Base-by-base conservation (phyloP, 1,140 invertebrate species). In the Leptinotarsa defecta region DNA sequence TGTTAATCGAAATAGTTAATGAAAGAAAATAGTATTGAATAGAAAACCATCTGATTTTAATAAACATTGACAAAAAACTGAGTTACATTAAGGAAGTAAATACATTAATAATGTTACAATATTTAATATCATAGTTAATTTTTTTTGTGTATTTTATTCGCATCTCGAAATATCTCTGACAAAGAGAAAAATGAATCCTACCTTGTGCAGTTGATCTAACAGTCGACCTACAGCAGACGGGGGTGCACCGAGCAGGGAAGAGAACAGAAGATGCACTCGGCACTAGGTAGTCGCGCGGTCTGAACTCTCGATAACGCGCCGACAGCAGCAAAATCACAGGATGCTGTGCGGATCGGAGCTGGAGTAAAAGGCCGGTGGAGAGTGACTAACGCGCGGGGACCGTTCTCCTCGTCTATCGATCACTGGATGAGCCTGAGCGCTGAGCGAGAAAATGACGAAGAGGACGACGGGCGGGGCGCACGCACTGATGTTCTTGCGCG, bases 371-470 rank as follows among this genome's bases (percentile, higher is more conserved):
- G 52, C 52, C 52, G 52, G n/a, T 19, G n/a, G 52, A 57, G 52
- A 57, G 52, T 57, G 52, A 57, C 52, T 57, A 57, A 19, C 15
- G 52, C 17, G 52, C 52, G 52, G 52, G 52, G 52, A 57, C 52
- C n/a, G 52, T 57, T 19, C 52, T 57, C 52, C 17, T 57, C 52
- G 52, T 57, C 52, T 57, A 57, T 57, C 52, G 52, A 57, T 57
- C 52, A 57, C 52, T 57, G 52, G 52, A 15, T 57, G 52, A 57
- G n/a, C 15, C 52, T 57, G 52, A 57, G 52, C 52, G 52, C 52
- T 19, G 52, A 57, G 52, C 52, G 52, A 57, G 52, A 57, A 57
- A 57, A 57, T 57, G 52, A 57, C n/a, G 52, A 57, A 57, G 52
- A 57, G 52, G 52, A 57, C 52, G 17, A 17, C n/a, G 52, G 15